Evolutionary conservation across 2,113 vertebrate genomes (phyloP), one percentile per base, ranked within the genome.

Genomic region (Nettapus auritus): DNA sequence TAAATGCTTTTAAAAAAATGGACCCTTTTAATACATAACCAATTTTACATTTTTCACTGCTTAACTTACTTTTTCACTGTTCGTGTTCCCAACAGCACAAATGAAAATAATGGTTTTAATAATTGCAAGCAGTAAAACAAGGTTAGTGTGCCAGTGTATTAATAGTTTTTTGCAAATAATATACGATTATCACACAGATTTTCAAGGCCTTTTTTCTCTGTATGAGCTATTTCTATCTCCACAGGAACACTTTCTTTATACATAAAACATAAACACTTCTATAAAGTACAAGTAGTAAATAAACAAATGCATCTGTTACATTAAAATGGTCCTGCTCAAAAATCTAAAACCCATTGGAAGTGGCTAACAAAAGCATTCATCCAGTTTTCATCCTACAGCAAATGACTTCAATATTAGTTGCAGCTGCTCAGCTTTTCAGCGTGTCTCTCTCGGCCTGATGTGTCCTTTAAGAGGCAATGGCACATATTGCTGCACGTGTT

Each of bases 361-460:
- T 38, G 44, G 50, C 86, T 91, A 82, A 96, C 94, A 90, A 93
- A 95, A 89, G 74, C 90, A 73, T 63, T 83, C 52, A 57, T 31
- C 60, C 31, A 74, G 68, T 74, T 87, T 87, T 82, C 56, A 86
- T 50, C 68, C 85, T 82, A 6, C 64, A 66, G 91, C 74, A 73
- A 90, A 71, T 60, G 70, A 84, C 93, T 96, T 52, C 48, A 48
- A 31, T 28, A 79, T 96, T 88, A 52, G 80, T 63, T 60, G 92
- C 93, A 97, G 95, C 94, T 96, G 97, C 79, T 83, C 73, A 83
- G 52, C 86, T 90, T 97, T 94, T 80, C 95, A 71, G 90, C 9
- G 5, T 33, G 29, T 29, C 33, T 73, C 57, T 78, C 79, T 80
- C 0, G 12, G 94, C 74, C 86, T 89, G 86, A 93, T 88, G 63